Conservation (phyloP, 2,888 invertebrate genomes). For the Nycteola revayana region DNA sequence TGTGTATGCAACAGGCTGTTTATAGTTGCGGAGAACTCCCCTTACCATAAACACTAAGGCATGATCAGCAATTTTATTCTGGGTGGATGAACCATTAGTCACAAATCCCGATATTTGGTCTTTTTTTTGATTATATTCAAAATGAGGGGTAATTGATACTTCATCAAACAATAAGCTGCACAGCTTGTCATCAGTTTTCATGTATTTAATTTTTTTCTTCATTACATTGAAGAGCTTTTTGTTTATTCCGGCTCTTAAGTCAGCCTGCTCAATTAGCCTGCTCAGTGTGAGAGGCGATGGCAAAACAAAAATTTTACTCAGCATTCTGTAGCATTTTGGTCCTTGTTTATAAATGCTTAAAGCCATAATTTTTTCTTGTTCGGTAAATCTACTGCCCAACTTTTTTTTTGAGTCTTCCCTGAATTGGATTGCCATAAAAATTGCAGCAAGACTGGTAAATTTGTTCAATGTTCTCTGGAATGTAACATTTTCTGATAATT, state of each 20-base stretch:
- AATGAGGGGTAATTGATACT: conserved; percentile 1
- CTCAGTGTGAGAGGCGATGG: conserved; percentile 19
- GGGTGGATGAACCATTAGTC: conserved; percentile 1
- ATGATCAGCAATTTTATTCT: conserved; percentile 6
- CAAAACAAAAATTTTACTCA: conserved; percentile 19
- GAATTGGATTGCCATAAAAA: conserved; percentile 5
- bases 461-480: conserved; percentile 2
- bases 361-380: conserved; percentile 12
- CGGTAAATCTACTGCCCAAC: conserved; percentile 4
- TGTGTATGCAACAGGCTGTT: conserved; percentile 3
- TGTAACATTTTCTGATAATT: conserved; percentile 4
- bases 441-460: conserved; percentile 1
- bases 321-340: conserved; percentile 16
- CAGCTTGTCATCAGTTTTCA: conserved; percentile 1
- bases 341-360: conserved; percentile 14
- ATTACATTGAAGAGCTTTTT: conserved; percentile 1
- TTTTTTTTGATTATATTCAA: conserved; percentile 3
- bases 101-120: conserved; percentile 3
- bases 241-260: conserved; percentile 1
- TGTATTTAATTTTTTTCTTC: background rate
- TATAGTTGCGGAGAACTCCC: conserved; percentile 1
- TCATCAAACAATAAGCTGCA: conserved; percentile 6
- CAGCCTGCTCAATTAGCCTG: conserved; percentile 12
- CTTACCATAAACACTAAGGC: conserved; percentile 3
- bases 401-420: conserved; percentile 2